Conservation (phyloP, 1,140 invertebrate species). For the Charaxes varanes region DNA sequence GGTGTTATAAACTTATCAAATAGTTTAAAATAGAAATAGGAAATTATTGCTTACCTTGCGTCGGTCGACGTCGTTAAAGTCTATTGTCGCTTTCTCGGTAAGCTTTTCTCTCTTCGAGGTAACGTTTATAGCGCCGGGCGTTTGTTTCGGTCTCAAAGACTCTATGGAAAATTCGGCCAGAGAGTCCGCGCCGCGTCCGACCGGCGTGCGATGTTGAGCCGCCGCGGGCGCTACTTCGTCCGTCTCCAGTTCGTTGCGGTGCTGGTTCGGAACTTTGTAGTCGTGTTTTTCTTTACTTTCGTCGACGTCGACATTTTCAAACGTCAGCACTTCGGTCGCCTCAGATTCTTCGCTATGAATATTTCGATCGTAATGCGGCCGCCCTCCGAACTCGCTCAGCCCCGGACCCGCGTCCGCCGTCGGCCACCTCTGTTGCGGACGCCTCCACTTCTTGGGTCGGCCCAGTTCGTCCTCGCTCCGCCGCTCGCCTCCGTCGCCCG, state of each 20-base stretch:
- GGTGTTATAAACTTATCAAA: not conserved
- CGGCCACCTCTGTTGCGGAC: conserved; percentile 55
- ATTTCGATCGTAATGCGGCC: conserved; percentile 12
- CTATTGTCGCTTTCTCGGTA: conserved; percentile 17
- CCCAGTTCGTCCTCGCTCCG: conserved; percentile 26
- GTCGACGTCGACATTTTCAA: conserved; percentile 7
- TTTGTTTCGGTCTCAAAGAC: conserved; percentile 9
- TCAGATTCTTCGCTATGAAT: conserved; percentile 11
- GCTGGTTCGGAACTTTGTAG: conserved; percentile 1
- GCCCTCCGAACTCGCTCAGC: conserved; percentile 37
- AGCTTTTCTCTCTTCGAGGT: conserved; percentile 13
- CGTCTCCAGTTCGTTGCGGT: conserved; percentile 2
- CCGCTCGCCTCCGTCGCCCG: conserved; percentile 25
- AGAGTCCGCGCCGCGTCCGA: conserved; percentile 26
- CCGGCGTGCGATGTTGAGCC: not conserved
- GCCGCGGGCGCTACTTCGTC: conserved; percentile 19
- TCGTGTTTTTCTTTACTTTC: conserved; percentile 13
- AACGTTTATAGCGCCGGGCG: conserved; percentile 3
- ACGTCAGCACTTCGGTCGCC: conserved; percentile 7
- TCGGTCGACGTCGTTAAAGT: conserved; percentile 9
- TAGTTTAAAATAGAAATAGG: conserved; percentile 9
- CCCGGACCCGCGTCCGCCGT: conserved; percentile 28
- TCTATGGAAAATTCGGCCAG: conserved; percentile 50
- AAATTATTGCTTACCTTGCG: conserved; percentile 17
- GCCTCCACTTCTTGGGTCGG: conserved; percentile 45